Conservation (phyloP, 53 echinoderm and acorn worm genomes). For the Henricia sp. region DNA sequence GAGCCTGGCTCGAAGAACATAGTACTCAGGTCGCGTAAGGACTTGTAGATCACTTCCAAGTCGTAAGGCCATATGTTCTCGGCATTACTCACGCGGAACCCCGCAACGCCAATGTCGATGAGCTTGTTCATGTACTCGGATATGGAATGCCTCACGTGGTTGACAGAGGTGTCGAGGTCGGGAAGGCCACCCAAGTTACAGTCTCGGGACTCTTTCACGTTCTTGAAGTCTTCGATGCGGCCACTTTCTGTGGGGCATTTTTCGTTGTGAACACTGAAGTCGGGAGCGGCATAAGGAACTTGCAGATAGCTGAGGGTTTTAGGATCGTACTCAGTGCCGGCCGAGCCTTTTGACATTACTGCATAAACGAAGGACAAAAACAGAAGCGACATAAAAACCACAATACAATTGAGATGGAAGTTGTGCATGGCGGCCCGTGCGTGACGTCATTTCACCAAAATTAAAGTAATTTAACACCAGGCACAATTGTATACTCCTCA, state of each 20-base stretch:
- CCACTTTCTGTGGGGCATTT: conserved; percentile 70
- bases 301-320: conserved; percentile 54
- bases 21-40: conserved; percentile 70
- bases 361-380: neutral
- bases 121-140: conserved; percentile 78
- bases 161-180: conserved; percentile 70
- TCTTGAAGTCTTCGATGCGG: conserved; percentile 65
- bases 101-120: conserved; percentile 82
- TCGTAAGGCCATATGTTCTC: conserved; percentile 97
- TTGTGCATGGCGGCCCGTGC: too few species aligned
- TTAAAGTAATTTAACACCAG: neutral
- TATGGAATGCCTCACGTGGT: conserved; percentile 75
- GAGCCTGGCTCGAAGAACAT: conserved; percentile 50
- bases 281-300: conserved; percentile 70
- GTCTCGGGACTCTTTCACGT: conserved; percentile 70
- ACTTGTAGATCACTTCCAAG: conserved; percentile 57
- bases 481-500: too few species aligned
- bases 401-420: too few species aligned
- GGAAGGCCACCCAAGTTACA: conserved; percentile 81
- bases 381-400: neutral
- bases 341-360: conserved; percentile 15
- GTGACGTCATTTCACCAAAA: too few species aligned
- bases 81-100: conserved; percentile 80
- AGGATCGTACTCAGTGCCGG: conserved; percentile 33
- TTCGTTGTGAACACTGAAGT: conserved; percentile 79